These are phyloP conservation scores for Arctia plantaginis DNA, from an alignment of 2,888 invertebrate species.

Conservation along the genomic window DNA sequence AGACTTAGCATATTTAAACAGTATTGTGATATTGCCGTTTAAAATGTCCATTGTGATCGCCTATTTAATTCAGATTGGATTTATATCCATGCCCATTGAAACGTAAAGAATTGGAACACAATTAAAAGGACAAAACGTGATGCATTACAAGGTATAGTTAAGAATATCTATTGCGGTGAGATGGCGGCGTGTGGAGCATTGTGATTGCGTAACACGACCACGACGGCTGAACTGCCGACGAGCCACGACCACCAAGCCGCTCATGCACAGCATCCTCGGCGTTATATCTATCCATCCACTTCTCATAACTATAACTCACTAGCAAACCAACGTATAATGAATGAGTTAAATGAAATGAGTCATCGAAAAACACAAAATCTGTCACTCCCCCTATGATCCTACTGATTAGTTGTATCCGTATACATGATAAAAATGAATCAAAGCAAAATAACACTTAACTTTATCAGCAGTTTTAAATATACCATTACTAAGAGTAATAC, in stretches of 20 bases:
- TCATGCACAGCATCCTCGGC: constrained; percentile 44
- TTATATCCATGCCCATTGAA: constrained; percentile 48
- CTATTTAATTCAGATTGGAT: constrained; percentile 24
- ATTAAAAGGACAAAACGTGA: constrained; percentile 72
- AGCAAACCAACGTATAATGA: background rate
- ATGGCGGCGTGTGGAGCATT: constrained; percentile 58
- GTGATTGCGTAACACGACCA: constrained; percentile 65
- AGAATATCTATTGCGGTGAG: constrained; percentile 56
- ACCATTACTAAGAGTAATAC: background rate
- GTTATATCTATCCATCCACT: constrained; percentile 46
- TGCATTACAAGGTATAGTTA: constrained; percentile 57
- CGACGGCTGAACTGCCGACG: constrained; percentile 41
- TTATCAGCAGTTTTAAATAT: background rate
- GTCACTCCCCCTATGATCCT: background rate
- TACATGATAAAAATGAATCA: background rate
- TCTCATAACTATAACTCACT: constrained; percentile 31
- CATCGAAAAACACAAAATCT: background rate
- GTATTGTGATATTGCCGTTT: background rate
- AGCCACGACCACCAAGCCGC: constrained; percentile 44
- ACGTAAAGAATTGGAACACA: constrained; percentile 63
- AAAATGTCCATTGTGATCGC: background rate
- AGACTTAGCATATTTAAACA: background rate
- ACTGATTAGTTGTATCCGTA: background rate
- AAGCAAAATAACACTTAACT: background rate
- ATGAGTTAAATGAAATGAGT: too few relatives aligned